Evolutionary conservation across 1,140 invertebrate species (phyloP).

Genomic region (Diuraphis noxia): DNA sequence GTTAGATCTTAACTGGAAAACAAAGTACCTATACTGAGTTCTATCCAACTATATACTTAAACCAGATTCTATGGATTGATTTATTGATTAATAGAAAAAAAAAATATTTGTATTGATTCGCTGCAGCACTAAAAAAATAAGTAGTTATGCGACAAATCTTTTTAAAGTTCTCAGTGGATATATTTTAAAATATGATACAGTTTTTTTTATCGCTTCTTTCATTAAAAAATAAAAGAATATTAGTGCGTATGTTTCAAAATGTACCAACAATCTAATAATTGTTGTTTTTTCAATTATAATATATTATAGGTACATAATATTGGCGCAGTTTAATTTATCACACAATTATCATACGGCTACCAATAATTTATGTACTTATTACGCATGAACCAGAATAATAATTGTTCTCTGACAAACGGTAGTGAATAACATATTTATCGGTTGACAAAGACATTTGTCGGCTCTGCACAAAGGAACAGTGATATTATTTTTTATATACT

Average conservation of each 20-base stretch:
- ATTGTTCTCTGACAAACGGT: conserved; percentile 16
- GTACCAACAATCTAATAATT: neutral
- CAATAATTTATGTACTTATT: neutral
- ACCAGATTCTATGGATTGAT: neutral
- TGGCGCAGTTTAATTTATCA: neutral
- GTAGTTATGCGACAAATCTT: neutral
- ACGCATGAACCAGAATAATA: neutral
- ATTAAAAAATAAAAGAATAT: neutral
- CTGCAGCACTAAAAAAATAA: neutral
- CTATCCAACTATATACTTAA: neutral
- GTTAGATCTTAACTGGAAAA: neutral
- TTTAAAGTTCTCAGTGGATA: neutral
- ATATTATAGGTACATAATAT: neutral
- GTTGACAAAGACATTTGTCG: conserved; percentile 33
- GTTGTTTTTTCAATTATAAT: neutral
- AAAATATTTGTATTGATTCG: neutral
- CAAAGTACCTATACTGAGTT: neutral
- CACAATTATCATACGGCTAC: neutral
- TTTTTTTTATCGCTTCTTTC: neutral
- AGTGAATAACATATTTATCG: conserved; percentile 24
- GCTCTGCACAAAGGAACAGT: neutral
- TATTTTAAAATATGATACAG: neutral
- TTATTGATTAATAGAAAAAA: neutral
- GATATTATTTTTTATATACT: neutral
- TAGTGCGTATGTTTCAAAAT: neutral